These are phyloP conservation scores for Chouioia cunea DNA, from an alignment of 2,888 invertebrate species.

Conservation along the genomic window DNA sequence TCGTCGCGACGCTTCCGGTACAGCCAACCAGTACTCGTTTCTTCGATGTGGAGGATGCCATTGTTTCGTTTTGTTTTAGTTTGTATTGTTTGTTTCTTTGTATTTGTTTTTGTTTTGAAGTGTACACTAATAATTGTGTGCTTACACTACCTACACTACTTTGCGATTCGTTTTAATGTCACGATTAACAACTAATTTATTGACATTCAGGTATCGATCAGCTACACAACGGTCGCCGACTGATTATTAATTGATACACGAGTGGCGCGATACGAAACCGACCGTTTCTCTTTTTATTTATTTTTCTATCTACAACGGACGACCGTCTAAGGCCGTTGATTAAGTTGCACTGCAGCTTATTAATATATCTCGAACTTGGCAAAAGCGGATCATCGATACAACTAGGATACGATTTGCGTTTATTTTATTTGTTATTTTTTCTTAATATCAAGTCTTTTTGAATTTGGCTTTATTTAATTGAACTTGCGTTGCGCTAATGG, in stretches of 20 bases:
- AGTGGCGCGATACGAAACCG: not conserved
- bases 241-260: constrained; percentile 10
- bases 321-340: constrained; percentile 22
- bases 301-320: constrained; percentile 26
- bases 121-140: not conserved
- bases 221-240: constrained; percentile 21
- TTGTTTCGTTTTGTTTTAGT: not conserved
- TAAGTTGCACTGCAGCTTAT: constrained; percentile 27
- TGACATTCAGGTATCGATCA: constrained; percentile 22
- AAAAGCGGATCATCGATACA: constrained; percentile 40
- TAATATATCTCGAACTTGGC: constrained; percentile 35
- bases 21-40: constrained; percentile 84
- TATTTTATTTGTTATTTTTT: constrained; percentile 4
- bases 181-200: constrained; percentile 34
- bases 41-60: constrained; percentile 37
- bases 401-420: constrained; percentile 7
- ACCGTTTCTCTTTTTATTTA: constrained; percentile 19
- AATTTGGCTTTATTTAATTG: constrained; percentile 30
- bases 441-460: constrained; percentile 31
- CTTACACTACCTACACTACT: constrained; percentile 14
- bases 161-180: not conserved
- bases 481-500: constrained; percentile 31
- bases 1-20: constrained; percentile 96
- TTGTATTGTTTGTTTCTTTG: not conserved
- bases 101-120: not conserved